These are phyloP conservation scores for Anabas testudineus DNA, from an alignment of 2,797 vertebrate species.

Conservation along the genomic window DNA sequence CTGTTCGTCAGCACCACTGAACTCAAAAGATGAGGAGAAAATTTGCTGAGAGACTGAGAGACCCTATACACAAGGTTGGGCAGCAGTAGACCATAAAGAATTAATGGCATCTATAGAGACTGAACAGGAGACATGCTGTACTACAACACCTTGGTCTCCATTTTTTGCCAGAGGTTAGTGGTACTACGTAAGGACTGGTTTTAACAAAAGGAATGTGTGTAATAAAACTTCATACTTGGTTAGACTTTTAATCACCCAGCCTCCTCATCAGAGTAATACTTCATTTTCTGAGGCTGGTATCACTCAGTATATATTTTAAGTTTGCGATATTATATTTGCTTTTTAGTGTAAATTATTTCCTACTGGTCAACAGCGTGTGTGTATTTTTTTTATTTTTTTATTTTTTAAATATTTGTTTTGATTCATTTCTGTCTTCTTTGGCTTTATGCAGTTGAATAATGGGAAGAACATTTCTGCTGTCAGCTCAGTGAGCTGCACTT, in stretches of 20 bases:
- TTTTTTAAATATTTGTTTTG: neutral
- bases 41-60: slow-evolving; percentile 58
- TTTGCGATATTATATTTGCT: slow-evolving; percentile 48
- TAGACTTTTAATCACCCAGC: slow-evolving; percentile 24
- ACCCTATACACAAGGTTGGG: slow-evolving; percentile 60
- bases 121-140: slow-evolving; percentile 55
- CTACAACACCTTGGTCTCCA: slow-evolving; percentile 57
- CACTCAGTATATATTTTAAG: slow-evolving; percentile 35
- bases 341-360: slow-evolving; percentile 49
- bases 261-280: slow-evolving; percentile 20
- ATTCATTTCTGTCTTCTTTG: slow-evolving; percentile 18
- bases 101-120: slow-evolving; percentile 71
- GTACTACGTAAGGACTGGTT: slow-evolving; percentile 38
- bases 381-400: neutral
- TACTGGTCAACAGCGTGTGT: slow-evolving; percentile 21
- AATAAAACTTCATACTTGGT: slow-evolving; percentile 47
- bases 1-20: slow-evolving; percentile 63
- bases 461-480: slow-evolving; percentile 59
- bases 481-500: slow-evolving; percentile 65
- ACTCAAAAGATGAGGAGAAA: slow-evolving; percentile 57
- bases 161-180: slow-evolving; percentile 44
- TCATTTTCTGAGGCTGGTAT: slow-evolving; percentile 19
- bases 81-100: slow-evolving; percentile 75
- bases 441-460: slow-evolving; percentile 63
- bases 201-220: slow-evolving; percentile 53